These are phyloP conservation scores for Diarsia dahlii DNA, from an alignment of 2,888 invertebrate species.

Conservation along the genomic window DNA sequence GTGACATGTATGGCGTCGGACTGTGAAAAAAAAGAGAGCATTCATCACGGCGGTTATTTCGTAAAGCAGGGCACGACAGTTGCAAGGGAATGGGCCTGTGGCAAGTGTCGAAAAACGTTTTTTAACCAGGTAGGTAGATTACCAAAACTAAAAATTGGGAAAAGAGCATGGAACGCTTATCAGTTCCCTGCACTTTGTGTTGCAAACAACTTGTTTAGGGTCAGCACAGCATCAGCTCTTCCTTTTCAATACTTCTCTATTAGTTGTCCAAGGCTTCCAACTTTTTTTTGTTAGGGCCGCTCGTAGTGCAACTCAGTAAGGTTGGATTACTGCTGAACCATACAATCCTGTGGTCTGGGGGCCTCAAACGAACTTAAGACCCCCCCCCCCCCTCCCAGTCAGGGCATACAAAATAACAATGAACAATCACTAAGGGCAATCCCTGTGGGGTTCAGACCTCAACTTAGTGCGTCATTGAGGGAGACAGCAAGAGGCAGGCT, in stretches of 20 bases:
- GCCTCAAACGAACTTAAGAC: too few relatives aligned
- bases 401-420: too few relatives aligned
- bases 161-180: neutral
- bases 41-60: constrained; percentile 58
- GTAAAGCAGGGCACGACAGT: constrained; percentile 50
- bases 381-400: too few relatives aligned
- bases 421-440: too few relatives aligned
- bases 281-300: neutral
- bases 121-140: constrained; percentile 62
- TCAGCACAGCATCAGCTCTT: neutral
- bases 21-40: constrained; percentile 36
- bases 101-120: constrained; percentile 70
- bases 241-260: neutral
- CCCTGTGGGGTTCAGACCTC: too few relatives aligned
- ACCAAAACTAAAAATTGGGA: too few relatives aligned
- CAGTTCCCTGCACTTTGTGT: neutral
- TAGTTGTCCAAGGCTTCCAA: neutral
- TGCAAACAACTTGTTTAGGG: neutral
- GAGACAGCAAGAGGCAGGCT: too few relatives aligned
- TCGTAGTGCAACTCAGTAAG: too few relatives aligned
- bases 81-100: constrained; percentile 69
- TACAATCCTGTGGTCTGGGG: too few relatives aligned
- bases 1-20: constrained; percentile 37
- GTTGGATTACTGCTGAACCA: too few relatives aligned
- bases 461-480: too few relatives aligned